A percentile compares a stretch with the other conserved stretches of the same genome.
These are phyloP conservation scores for Meriones psammophilus DNA, from an alignment of 2,797 vertebrate genomes.

Conservation along the genomic window DNA sequence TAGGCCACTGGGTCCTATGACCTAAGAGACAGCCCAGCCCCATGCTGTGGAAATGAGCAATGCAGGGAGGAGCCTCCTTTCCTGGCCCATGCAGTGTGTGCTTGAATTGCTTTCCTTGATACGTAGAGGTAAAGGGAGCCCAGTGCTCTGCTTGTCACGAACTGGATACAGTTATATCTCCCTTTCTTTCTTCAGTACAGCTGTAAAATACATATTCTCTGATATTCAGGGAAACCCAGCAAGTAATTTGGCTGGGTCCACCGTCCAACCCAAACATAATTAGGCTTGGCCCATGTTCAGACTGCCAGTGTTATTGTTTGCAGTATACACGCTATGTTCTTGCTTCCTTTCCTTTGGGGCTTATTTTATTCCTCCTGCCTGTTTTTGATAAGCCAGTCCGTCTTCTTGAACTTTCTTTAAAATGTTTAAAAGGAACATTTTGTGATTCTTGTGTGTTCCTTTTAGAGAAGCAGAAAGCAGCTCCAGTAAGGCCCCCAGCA, in stretches of 20 bases:
- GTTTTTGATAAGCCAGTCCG: constrained; percentile 89
- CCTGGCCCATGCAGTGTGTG: background rate
- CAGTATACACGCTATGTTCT: constrained; percentile 86
- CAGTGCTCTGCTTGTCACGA: constrained; percentile 71
- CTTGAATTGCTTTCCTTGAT: background rate
- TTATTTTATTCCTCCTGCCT: constrained; percentile 89
- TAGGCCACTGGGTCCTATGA: background rate
- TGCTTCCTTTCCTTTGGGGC: constrained; percentile 90
- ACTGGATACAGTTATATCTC: constrained; percentile 65
- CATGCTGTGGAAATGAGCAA: accelerated
- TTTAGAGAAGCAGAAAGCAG: constrained; percentile 87
- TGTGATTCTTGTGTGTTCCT: constrained; percentile 70
- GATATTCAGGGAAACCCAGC: constrained; percentile 78
- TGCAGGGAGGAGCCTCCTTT: background rate
- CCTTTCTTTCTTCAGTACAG: constrained; percentile 71
- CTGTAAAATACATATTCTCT: constrained; percentile 84
- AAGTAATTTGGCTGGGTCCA: constrained; percentile 81
- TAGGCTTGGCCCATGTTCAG: constrained; percentile 89
- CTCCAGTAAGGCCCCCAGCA: constrained; percentile 70
- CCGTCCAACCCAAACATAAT: constrained; percentile 87
- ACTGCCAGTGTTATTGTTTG: constrained; percentile 86
- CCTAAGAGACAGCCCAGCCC: background rate
- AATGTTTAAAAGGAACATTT: constrained; percentile 79
- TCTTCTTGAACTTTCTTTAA: constrained; percentile 90
- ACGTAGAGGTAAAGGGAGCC: background rate